Evolutionary conservation across 2,113 vertebrate species (phyloP).

Genomic region (Atractosteus spatula): DNA sequence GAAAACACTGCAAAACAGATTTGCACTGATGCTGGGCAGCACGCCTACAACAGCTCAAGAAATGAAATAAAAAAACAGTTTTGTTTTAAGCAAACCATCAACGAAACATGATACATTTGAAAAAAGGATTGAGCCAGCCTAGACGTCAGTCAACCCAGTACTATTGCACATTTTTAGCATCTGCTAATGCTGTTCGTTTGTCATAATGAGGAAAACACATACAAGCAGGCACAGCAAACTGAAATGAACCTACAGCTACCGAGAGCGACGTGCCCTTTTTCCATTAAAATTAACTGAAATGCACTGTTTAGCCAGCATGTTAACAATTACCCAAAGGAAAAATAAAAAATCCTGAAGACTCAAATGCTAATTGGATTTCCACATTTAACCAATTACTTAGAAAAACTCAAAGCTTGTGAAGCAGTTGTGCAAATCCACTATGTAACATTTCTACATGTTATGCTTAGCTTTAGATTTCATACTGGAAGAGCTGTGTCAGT

Average conservation of each 20-base stretch:
- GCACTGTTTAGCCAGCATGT: slow-evolving; percentile 41
- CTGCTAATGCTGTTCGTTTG: slow-evolving; percentile 1
- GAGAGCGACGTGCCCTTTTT: background rate
- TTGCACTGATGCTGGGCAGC: slow-evolving; percentile 1
- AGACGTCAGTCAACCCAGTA: background rate
- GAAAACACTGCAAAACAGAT: slow-evolving; percentile 23
- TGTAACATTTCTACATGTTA: slow-evolving; percentile 46
- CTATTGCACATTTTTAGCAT: background rate
- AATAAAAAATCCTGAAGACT: slow-evolving; percentile 26
- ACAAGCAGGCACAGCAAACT: background rate
- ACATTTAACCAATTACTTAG: slow-evolving; percentile 70
- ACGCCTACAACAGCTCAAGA: background rate
- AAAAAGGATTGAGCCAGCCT: background rate
- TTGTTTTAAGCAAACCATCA: background rate
- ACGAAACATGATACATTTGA: background rate
- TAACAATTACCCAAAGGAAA: slow-evolving; percentile 26
- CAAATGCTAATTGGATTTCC: slow-evolving; percentile 66
- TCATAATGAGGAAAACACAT: background rate
- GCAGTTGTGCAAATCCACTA: slow-evolving; percentile 40
- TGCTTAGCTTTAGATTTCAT: slow-evolving; percentile 64
- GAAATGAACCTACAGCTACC: background rate
- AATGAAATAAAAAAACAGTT: background rate
- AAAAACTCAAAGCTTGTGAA: slow-evolving; percentile 51
- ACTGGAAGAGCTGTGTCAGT: slow-evolving; percentile 59
- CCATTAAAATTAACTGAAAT: slow-evolving; percentile 33